Evolutionary conservation across 1,140 invertebrate genomes (phyloP).

Genomic region (Bombus breviceps): DNA sequence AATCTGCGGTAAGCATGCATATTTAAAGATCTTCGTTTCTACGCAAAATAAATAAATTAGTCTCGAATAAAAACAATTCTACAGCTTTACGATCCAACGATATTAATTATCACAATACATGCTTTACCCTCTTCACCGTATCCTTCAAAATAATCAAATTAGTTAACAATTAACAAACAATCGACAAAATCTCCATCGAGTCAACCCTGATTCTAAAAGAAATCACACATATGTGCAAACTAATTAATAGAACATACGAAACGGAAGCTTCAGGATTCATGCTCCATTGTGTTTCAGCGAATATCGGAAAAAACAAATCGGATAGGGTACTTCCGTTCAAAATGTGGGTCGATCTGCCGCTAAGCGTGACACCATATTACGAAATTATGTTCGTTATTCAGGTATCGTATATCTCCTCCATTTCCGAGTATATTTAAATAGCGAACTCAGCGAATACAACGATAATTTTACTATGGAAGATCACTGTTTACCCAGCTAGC

Average conservation of each 20-base stretch:
- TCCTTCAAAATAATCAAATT: no score
- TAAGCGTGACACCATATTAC: constrained; percentile 55
- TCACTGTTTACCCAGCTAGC: constrained; percentile 4
- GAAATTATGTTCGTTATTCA: constrained; percentile 55
- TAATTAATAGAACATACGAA: neutral
- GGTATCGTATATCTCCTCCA: neutral
- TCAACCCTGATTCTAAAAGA: no score
- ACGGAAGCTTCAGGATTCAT: neutral
- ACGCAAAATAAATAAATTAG: neutral
- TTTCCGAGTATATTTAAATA: neutral
- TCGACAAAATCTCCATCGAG: no score
- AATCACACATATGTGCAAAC: no score
- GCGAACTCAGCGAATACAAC: neutral
- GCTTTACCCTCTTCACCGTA: no score
- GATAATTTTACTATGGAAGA: neutral
- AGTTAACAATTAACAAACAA: no score
- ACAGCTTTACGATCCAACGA: neutral
- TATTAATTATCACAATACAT: no score
- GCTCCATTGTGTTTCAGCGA: neutral
- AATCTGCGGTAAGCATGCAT: neutral
- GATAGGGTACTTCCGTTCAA: constrained; percentile 61
- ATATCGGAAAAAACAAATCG: constrained; percentile 48
- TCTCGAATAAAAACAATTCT: neutral
- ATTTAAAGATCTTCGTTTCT: neutral
- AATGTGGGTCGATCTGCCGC: constrained; percentile 56